These are phyloP conservation scores for Neodon shergylaensis DNA, from an alignment of 2,113 vertebrate species.

Conservation along the genomic window DNA sequence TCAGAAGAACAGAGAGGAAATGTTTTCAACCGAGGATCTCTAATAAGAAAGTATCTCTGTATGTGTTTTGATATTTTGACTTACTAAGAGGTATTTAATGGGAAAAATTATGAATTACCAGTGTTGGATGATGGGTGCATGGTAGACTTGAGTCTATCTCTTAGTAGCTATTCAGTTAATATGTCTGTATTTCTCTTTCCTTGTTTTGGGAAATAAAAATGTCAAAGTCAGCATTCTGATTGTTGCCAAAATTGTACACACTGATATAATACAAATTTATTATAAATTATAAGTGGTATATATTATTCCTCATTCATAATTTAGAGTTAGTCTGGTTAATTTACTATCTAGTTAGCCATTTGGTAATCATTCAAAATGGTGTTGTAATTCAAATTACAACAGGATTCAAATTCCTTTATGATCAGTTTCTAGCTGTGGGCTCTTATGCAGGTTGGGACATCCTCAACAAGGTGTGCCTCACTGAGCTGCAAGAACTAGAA, in stretches of 20 bases:
- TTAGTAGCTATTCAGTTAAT: background rate
- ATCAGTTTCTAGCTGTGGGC: background rate
- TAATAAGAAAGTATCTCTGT: conserved; percentile 24
- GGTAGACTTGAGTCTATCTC: background rate
- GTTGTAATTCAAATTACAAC: background rate
- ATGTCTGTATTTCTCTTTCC: background rate
- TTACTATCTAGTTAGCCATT: background rate
- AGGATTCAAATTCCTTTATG: background rate
- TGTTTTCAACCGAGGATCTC: conserved; percentile 43
- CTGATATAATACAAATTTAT: background rate
- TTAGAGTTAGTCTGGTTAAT: background rate
- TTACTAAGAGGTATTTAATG: background rate
- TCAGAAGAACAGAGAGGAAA: background rate
- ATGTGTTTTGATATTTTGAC: conserved; percentile 7
- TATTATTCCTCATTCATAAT: background rate
- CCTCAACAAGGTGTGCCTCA: background rate
- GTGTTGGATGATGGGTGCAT: background rate
- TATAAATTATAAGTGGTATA: background rate
- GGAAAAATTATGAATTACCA: background rate
- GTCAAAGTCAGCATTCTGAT: background rate
- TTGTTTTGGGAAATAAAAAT: background rate
- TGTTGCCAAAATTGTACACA: background rate
- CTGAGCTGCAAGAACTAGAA: background rate
- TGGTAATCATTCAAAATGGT: conserved; percentile 16
- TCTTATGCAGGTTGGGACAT: background rate